phyloP scores from a whole-genome alignment of 2,888 invertebrate genomes.

The Cataglyphis cursor region DNA sequence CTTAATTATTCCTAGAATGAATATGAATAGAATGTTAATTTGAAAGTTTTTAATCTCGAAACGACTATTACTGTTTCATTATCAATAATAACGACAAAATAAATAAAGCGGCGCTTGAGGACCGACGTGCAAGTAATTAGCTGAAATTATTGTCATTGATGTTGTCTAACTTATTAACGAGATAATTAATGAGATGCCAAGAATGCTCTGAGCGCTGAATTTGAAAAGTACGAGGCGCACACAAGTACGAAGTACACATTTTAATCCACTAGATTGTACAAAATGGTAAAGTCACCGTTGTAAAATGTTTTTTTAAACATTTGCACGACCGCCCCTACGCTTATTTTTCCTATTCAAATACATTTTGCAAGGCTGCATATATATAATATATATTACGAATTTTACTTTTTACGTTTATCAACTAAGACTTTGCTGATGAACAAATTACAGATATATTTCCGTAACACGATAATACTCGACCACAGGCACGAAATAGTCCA shows the following conservation, averaged over 20 bases:
- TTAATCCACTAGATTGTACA: conserved; percentile 55
- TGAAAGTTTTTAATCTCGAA: conserved; percentile 16
- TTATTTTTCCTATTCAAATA: conserved; percentile 52
- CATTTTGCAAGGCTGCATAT: conserved; percentile 38
- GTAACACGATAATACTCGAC: conserved; percentile 69
- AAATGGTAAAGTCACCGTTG: conserved; percentile 58
- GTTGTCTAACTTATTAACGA: conserved; percentile 57
- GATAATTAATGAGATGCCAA: conserved; percentile 35
- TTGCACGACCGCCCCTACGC: conserved; percentile 23
- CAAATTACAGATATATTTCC: conserved; percentile 57
- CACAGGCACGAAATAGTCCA: conserved; percentile 81
- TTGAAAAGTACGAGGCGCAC: conserved; percentile 44
- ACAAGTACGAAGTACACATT: conserved; percentile 21
- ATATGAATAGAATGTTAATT: conserved; percentile 22
- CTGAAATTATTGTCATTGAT: conserved; percentile 70
- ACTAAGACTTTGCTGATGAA: conserved; percentile 55
- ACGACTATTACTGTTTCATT: not conserved
- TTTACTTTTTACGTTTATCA: conserved; percentile 6
- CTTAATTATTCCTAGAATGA: not conserved
- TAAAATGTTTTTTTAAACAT: conserved; percentile 37
- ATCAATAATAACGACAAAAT: not conserved
- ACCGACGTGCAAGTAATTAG: conserved; percentile 59
- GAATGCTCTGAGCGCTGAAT: conserved; percentile 10
- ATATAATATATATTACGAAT: conserved; percentile 2
- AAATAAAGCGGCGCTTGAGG: not conserved